Percentiles rank a stretch among this genome's conserved stretches.
Evolutionary conservation across 1,140 invertebrate genomes (phyloP).

Genomic region (Scylla paramamosain): DNA sequence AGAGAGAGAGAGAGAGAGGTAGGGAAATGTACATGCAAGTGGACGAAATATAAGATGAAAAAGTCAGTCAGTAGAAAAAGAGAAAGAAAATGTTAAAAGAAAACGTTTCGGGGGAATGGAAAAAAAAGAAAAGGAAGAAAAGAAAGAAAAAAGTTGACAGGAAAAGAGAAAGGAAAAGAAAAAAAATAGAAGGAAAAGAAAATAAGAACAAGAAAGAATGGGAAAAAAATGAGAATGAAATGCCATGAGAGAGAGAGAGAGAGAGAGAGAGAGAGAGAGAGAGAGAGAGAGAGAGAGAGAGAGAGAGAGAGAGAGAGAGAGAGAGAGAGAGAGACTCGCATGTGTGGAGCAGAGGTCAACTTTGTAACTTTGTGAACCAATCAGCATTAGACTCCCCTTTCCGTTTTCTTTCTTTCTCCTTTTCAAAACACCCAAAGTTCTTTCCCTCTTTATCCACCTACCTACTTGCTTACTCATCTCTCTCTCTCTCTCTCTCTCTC

Average conservation of each 20-base stretch:
- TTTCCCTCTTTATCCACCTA: neutral
- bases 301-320: neutral
- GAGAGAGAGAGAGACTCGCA: neutral
- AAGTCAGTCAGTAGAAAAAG: too few relatives aligned
- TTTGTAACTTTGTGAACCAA: too few relatives aligned
- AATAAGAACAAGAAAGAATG: neutral
- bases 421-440: neutral
- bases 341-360: too few relatives aligned
- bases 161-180: slow-evolving; percentile 11
- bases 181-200: neutral
- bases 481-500: slow-evolving; percentile 55
- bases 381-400: too few relatives aligned
- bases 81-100: neutral
- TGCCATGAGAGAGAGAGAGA: neutral
- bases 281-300: neutral
- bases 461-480: neutral
- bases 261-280: neutral
- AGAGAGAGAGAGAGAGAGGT: slow-evolving; percentile 44
- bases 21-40: neutral
- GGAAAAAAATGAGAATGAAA: neutral
- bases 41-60: too few relatives aligned
- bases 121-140: neutral
- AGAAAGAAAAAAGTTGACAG: neutral
- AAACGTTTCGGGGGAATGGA: neutral
- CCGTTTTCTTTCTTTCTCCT: neutral